Evolutionary conservation across 1,140 invertebrate genomes (phyloP), one percentile per base, ranked within the genome.

Genomic region (Halyomorpha halys): DNA sequence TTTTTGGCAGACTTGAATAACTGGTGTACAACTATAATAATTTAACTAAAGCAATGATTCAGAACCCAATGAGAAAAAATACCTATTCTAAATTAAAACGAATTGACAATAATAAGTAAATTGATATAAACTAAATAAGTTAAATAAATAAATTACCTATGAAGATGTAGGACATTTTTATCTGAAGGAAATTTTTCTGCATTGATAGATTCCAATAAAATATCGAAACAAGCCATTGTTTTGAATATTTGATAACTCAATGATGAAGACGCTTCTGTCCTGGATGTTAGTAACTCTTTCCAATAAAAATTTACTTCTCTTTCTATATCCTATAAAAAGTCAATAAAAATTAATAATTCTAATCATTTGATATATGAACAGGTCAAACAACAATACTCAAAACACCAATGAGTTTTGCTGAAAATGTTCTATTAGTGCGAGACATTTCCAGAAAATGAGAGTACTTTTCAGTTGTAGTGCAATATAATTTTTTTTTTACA

Each of bases 171-270:
- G 73, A 89, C 90, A 21, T 89, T 84, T 73, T 91, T 91, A 69
- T 90, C 89, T 63, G 84, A 82, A 9, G 83, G 79, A 70, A 49
- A 65, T 51, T 65, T 44, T 23, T 86, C 84, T 18, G 79, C 74
- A 14, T 82, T 80, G 23, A 81, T 79, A 45, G 76, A 63, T 75
- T 95, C 92, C 30, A 95, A 75, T 68, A 89, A 87, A 64, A 95
- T 83, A 75, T 97, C 93, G 67, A 94, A 83, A 73, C 87, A 92
- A 54, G 85, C 84, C 69, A 90, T 79, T 45, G 94, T 75, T 66
- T 87, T 83, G 62, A 86, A 83, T 6, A 95, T 75, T 76, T 94
- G 91, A 27, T 83, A 80, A 16, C 86, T 81, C 8, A 97, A 75
- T 21, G 89, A 73, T 68, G 76, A 73, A 39, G 77, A 71, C 61